These are phyloP conservation scores for Hyposoter dolosus DNA, from an alignment of 2,888 invertebrate species.

Conservation along the genomic window DNA sequence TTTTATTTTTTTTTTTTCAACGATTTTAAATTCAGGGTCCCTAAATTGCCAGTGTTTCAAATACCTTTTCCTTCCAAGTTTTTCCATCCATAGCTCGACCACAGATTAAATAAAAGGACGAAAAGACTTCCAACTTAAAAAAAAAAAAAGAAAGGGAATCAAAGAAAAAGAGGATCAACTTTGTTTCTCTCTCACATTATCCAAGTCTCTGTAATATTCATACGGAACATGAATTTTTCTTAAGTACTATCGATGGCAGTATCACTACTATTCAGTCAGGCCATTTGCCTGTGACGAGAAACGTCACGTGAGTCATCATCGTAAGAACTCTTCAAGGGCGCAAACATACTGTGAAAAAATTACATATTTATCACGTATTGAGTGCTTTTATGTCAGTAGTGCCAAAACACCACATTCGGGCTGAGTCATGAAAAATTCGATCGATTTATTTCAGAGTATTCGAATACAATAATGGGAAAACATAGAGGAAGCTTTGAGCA, in stretches of 20 bases:
- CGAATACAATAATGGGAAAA: background rate
- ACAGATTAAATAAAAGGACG: background rate
- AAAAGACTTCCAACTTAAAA: background rate
- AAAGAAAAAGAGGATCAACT: background rate
- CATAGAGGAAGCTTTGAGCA: too few species aligned
- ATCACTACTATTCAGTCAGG: constrained; percentile 33
- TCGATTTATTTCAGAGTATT: background rate
- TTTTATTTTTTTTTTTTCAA: background rate
- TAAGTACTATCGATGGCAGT: constrained; percentile 12
- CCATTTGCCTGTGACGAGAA: constrained; percentile 47
- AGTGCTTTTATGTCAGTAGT: constrained; percentile 16
- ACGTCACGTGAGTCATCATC: constrained; percentile 53
- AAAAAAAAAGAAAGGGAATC: background rate
- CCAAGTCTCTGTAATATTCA: background rate
- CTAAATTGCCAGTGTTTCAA: background rate
- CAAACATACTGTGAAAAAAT: constrained; percentile 8
- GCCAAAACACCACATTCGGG: background rate
- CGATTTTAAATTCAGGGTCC: background rate
- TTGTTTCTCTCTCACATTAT: background rate
- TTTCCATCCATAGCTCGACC: background rate
- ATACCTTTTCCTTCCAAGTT: background rate
- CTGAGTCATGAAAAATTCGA: constrained; percentile 30
- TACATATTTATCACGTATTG: constrained; percentile 4
- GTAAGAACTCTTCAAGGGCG: constrained; percentile 51
- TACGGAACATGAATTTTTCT: background rate